These are phyloP conservation scores for Schizotus pectinicornis DNA, from an alignment of 2,888 invertebrate species.

Conservation along the genomic window DNA sequence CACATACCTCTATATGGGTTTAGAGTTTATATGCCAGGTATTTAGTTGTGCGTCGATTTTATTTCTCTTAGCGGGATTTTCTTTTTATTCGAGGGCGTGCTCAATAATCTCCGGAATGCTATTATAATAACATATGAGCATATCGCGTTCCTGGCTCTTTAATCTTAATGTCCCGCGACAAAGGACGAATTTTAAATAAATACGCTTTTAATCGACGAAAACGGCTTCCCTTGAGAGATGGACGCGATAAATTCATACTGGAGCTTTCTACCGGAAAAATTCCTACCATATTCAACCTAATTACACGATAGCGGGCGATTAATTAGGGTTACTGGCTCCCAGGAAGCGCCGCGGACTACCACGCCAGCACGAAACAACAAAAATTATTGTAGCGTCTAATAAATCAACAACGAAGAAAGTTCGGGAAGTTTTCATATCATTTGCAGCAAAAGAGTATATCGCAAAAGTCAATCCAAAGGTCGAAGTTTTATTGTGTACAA, in stretches of 20 bases:
- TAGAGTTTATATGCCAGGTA: neutral
- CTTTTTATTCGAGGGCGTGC: conserved; percentile 18
- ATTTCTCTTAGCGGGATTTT: neutral
- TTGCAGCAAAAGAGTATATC: too few species aligned
- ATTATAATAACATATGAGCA: conserved; percentile 26
- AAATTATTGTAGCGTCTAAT: neutral
- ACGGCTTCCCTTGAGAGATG: conserved; percentile 13
- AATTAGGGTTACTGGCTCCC: conserved; percentile 4
- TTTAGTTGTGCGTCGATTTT: neutral
- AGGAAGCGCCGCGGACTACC: neutral
- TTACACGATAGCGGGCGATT: conserved; percentile 13
- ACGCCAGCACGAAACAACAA: neutral
- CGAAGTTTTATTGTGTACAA: too few species aligned
- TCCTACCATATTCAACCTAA: conserved; percentile 14
- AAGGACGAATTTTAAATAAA: conserved; percentile 24
- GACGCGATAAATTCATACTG: conserved; percentile 10
- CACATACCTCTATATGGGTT: too few species aligned
- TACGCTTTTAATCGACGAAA: conserved; percentile 19
- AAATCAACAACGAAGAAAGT: too few species aligned
- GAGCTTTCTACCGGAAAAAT: conserved; percentile 16
- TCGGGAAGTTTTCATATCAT: too few species aligned
- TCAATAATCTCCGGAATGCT: conserved; percentile 21
- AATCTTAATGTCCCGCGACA: conserved; percentile 24
- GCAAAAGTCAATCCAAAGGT: too few species aligned
- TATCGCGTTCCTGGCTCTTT: conserved; percentile 23